These are phyloP conservation scores for Zoanthus sociatus DNA, from an alignment of 92 coral and sea anemone species.

Conservation along the genomic window DNA sequence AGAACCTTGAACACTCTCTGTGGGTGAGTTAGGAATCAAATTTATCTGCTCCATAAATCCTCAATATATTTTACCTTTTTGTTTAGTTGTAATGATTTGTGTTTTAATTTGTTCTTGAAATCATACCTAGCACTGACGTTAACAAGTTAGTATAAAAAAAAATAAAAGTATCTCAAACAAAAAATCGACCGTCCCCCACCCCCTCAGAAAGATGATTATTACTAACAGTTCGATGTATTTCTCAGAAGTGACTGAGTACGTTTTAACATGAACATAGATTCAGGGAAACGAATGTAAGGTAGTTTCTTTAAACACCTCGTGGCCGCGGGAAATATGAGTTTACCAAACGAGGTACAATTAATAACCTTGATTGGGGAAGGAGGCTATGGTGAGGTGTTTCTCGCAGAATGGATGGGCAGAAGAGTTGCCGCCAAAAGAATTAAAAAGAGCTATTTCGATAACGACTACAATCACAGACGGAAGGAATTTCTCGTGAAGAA, in stretches of 20 bases:
- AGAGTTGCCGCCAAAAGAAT: slow-evolving; percentile 38
- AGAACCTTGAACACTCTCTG: background rate
- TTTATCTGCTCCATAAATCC: background rate
- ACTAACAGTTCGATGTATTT: background rate
- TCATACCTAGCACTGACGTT: background rate
- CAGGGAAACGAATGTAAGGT: background rate
- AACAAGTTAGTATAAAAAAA: background rate
- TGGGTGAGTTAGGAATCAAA: background rate
- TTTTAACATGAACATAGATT: background rate
- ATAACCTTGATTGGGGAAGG: slow-evolving; percentile 32
- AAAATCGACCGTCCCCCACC: slow-evolving; percentile 1
- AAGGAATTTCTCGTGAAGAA: slow-evolving; percentile 58
- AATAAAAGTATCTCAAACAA: background rate
- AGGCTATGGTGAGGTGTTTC: slow-evolving; percentile 35
- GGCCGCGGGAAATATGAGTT: slow-evolving; percentile 74
- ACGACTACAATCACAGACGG: slow-evolving; percentile 44
- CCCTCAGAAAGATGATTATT: background rate
- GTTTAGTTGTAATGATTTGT: background rate
- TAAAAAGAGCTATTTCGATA: slow-evolving; percentile 44
- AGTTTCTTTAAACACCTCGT: background rate
- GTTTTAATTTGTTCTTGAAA: background rate
- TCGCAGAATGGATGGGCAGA: slow-evolving; percentile 26
- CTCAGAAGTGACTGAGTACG: background rate
- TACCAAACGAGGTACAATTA: slow-evolving; percentile 19
- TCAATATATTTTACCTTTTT: background rate